Evolutionary conservation across 2,113 vertebrate genomes (phyloP), one percentile per base, ranked within the genome.

Genomic region (Ascaphus truei): DNA sequence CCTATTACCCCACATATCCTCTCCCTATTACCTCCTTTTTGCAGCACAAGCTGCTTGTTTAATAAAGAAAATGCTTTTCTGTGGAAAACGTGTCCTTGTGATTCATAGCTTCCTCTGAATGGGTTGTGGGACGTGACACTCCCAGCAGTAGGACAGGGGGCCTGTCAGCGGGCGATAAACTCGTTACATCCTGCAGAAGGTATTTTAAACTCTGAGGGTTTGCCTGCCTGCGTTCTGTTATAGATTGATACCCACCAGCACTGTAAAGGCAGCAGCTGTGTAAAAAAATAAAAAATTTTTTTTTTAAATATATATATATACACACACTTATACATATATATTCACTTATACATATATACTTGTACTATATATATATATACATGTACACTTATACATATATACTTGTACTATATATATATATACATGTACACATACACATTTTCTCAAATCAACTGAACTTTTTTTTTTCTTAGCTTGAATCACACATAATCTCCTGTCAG

Each of bases 171-270:
- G 52, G 30, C 59, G 66, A 69, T 69, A 60, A 69, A 18, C 9
- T 50, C 60, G 33, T 56, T 56, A 69, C 66, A 69, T 69, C 66
- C 66, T 69, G 56, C 48, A 36, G 43, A 60, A 51, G 64, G 45
- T 69, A 69, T 60, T 69, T 69, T 60, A 69, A 39, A 51, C 56
- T 51, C 23, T 8, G 8, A 58, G 22, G 33, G 55, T 51, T 51
- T 51, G 20, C n/a, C 18, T 18, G 43, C 43, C 36, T 20, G 55
- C 50, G 22, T 11, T 48, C 66, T 69, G 66, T 59, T 25, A 60
- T 4, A 3, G 16, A 51, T 11, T 60, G 55, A 60, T 69, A 69
- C 27, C 39, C 29, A 23, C 25, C 1, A 48, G 33, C 11, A 30
- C 10, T 4, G 16, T 6, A 25, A 7, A 15, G 30, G 34, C 16